Base-by-base conservation (phyloP, 2,888 invertebrate genomes). In the Artemia sinica region DNA sequence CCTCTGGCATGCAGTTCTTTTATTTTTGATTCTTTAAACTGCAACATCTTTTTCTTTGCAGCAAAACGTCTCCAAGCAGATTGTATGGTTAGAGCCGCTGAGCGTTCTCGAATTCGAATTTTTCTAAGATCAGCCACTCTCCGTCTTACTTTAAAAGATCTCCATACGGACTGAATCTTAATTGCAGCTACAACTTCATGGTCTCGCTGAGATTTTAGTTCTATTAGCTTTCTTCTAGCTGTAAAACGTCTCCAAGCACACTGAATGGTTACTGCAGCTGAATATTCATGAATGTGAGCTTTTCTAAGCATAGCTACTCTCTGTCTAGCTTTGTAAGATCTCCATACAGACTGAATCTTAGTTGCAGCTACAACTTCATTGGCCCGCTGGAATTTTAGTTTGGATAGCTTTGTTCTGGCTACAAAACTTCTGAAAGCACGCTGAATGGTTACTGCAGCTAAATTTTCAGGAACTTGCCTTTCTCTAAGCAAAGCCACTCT, bases 391-490 rank as follows among this genome's bases (percentile, higher is more conserved):
- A 7, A 14, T n/a, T n/a, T 13, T 13, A 13, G 8, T 14, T 58
- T 58, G 7, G 14, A 13, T 58, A n/a, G 58, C 58, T 58, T 58
- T 58, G 7, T 58, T 14, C n/a, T 8, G 13, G n/a, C n/a, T 14
- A 58, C 58, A 28, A 28, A 28, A n/a, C 58, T 58, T 58, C 58
- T 5, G 58, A 58, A 58, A 14, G 13, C 14, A 13, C n/a, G 13
- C 58, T 58, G 58, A 58, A 58, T 58, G 14, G 58, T 58, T 58
- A 13, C n/a, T 13, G 58, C 58, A n/a, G 58, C 58, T n/a, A n/a
- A 13, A 8, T 58, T 5, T 58, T 14, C n/a, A 14, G 5, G 58
- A 13, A 7, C 14, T n/a, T n/a, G n/a, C n/a, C n/a, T n/a, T n/a
- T n/a, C n/a, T n/a, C n/a, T n/a, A n/a, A n/a, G n/a, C n/a, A n/a